A percentile compares a stretch with the other conserved stretches of the same genome.
Conservation (phyloP, 1,140 invertebrate species). For the Diprion similis region DNA sequence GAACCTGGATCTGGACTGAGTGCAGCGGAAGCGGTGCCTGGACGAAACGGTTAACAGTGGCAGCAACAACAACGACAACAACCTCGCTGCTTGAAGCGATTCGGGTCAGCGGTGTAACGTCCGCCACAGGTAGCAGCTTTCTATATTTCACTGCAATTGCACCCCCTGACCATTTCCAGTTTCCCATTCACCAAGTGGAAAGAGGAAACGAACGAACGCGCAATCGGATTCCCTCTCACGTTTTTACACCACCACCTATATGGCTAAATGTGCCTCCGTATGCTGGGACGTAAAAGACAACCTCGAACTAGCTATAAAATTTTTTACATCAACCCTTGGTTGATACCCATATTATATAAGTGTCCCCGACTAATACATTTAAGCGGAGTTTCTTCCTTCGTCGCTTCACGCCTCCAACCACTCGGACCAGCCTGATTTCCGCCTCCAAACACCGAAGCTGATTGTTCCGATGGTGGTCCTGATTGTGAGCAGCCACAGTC, state of each 20-base stretch:
- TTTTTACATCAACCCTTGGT: no score
- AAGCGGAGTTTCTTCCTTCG: neutral
- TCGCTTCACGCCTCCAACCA: neutral
- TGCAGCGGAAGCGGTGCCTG: no score
- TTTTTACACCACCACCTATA: no score
- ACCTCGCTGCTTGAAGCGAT: neutral
- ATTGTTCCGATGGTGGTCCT: slow-evolving; percentile 40
- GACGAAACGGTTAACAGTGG: no score
- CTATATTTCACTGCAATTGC: slow-evolving; percentile 4
- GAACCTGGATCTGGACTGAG: neutral
- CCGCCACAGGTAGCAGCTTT: neutral
- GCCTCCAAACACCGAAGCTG: slow-evolving; percentile 35
- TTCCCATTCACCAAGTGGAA: neutral
- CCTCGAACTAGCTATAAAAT: no score
- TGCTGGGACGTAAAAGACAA: no score
- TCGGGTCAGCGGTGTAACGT: neutral
- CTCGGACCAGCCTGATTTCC: neutral
- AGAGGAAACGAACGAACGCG: no score
- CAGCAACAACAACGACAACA: no score
- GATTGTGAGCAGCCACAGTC: slow-evolving; percentile 39
- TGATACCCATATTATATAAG: no score
- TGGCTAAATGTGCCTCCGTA: no score
- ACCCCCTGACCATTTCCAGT: neutral
- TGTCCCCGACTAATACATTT: no score
- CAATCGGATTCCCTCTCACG: no score